Percentiles rank a stretch among this genome's conserved stretches.
Evolutionary conservation across 2,113 vertebrate species (phyloP).

Genomic region (Puffinus mauretanicus): DNA sequence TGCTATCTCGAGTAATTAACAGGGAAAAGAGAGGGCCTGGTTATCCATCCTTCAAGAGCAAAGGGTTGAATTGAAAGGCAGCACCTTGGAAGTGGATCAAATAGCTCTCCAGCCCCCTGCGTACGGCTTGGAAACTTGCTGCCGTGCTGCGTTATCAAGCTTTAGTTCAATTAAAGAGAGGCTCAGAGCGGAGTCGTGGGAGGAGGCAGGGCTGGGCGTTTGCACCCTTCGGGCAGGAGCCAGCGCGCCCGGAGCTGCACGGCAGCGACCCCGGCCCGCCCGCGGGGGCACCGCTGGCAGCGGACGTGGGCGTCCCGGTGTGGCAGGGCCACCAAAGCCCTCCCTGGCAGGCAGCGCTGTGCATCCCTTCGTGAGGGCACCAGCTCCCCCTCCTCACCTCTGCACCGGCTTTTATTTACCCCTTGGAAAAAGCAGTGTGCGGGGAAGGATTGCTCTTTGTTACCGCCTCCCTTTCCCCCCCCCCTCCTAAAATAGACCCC

Average conservation of each 20-base stretch:
- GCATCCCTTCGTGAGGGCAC: neutral
- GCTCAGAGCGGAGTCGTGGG: neutral
- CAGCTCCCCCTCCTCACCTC: neutral
- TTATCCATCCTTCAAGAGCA: constrained; percentile 66
- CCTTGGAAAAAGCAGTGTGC: neutral
- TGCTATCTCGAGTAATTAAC: constrained; percentile 52
- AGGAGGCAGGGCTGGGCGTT: constrained; percentile 31
- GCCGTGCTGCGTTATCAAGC: constrained; percentile 55
- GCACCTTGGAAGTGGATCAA: constrained; percentile 62
- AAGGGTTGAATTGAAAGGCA: constrained; percentile 63
- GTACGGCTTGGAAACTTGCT: constrained; percentile 26
- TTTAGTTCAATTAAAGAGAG: constrained; percentile 40
- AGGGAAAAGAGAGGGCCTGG: constrained; percentile 61
- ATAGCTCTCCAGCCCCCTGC: constrained; percentile 38
- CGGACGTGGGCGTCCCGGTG: neutral
- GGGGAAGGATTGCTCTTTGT: neutral
- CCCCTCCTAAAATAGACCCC: neutral
- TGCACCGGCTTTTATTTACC: neutral
- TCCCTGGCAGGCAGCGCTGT: neutral
- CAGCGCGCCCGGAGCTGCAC: neutral
- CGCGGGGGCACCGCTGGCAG: neutral
- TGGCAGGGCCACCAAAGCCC: neutral
- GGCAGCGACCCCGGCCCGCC: neutral
- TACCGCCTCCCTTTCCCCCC: neutral
- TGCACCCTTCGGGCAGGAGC: constrained; percentile 10